Base-by-base conservation (phyloP, 2,113 vertebrate genomes). In the Condylura cristata region DNA sequence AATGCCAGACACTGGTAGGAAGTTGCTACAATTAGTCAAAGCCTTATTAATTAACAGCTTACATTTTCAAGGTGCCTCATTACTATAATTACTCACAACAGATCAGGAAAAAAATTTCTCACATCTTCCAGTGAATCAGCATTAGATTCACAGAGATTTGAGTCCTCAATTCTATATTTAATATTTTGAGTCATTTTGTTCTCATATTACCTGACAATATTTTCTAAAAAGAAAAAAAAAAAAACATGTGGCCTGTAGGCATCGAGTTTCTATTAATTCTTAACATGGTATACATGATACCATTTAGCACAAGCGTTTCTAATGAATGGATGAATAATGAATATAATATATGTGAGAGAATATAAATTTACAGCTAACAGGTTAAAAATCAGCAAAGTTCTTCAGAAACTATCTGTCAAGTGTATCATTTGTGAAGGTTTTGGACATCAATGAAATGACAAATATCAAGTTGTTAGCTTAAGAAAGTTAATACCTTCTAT, bases 11-110 rank as follows among this genome's bases (percentile, higher is more conserved):
- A 76, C 46, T 84, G 24, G 28, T 81, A 65, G 39, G 68, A 80
- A 92, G 44, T 46, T 89, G 68, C 86, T 76, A 83, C 86, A 92
- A 95, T 96, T 95, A 94, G 70, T 89, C 16, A 32, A 28, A 81
- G 34, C 46, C 65, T 91, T 95, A 94, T 95, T 96, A 97, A 95
- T 95, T 95, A 95, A 89, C 74, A 96, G 86, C 71, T 96, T 96
- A 80, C 26, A 95, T 95, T 93, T 90, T 96, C 93, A 94, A 95
- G 86, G 82, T 93, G 48, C 51, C 91, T 95, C 79, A 96, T 97
- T 96, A 96, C 74, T 93, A 63, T 91, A 95, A 92, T 97, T 95
- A 90, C 63, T 95, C 82, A 92, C 75, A 94, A 96, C 76, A 95
- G 65, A 95, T 41, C 39, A 95, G 78, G 24, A 60, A 48, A 90